phyloP scores from a whole-genome alignment of 1,140 invertebrate species.

The Drosophila repletoides region DNA sequence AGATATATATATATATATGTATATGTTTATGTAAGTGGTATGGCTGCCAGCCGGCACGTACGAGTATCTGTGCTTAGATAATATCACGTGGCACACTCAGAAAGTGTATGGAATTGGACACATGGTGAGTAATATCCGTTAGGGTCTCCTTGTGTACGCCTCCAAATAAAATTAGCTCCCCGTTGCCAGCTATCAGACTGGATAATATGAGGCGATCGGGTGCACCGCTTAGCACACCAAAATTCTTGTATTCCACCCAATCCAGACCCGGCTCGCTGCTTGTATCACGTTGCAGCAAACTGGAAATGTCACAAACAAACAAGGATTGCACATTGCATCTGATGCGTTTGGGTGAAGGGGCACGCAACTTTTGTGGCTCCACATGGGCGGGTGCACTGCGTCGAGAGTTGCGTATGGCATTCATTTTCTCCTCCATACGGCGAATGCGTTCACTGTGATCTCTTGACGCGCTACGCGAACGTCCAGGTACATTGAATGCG shows the following conservation, averaged over 20 bases:
- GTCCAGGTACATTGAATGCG: slow-evolving; percentile 76
- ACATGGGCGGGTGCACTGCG: slow-evolving; percentile 64
- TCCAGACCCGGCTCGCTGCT: slow-evolving; percentile 86
- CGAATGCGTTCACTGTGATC: slow-evolving; percentile 80
- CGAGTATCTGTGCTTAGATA: slow-evolving; percentile 83
- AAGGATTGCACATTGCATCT: slow-evolving; percentile 88
- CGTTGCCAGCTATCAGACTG: slow-evolving; percentile 93
- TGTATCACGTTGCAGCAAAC: slow-evolving; percentile 84
- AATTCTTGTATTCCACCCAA: slow-evolving; percentile 89
- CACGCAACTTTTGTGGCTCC: slow-evolving; percentile 58
- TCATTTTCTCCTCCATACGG: slow-evolving; percentile 82
- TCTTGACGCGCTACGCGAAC: slow-evolving; percentile 67
- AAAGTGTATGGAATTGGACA: slow-evolving; percentile 91
- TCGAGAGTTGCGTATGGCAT: slow-evolving; percentile 73
- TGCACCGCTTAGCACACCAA: slow-evolving; percentile 85
- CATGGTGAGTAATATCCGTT: slow-evolving; percentile 84
- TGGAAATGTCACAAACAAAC: slow-evolving; percentile 93
- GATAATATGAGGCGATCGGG: slow-evolving; percentile 96
- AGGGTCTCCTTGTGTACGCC: slow-evolving; percentile 92
- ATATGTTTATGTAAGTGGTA: slow-evolving; percentile 3
- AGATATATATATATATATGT: background rate
- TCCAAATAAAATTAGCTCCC: slow-evolving; percentile 97
- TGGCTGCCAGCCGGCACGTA: slow-evolving; percentile 17
- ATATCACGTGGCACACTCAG: slow-evolving; percentile 89
- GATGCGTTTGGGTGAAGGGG: slow-evolving; percentile 82